A percentile compares a stretch with the other conserved stretches of the same genome.
Evolutionary conservation across 2,113 vertebrate species (phyloP).

Genomic region (Marmota monax): DNA sequence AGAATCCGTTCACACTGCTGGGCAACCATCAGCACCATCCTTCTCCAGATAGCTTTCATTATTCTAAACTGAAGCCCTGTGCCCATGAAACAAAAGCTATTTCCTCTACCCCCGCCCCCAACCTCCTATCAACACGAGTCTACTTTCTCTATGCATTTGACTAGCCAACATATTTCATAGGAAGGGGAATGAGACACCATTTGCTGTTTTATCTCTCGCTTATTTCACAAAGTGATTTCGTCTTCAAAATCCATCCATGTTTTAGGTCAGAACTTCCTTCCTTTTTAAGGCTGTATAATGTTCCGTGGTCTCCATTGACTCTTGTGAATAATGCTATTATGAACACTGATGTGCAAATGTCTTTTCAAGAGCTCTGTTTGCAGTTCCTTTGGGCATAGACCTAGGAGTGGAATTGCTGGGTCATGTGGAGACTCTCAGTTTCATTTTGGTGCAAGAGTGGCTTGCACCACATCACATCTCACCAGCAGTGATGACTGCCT

Average conservation of each 20-base stretch:
- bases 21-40: background rate
- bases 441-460: background rate
- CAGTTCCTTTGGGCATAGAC: background rate
- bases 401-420: background rate
- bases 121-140: background rate
- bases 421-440: background rate
- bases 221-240: background rate
- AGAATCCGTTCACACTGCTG: background rate
- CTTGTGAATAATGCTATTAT: background rate
- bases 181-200: background rate
- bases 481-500: slow-evolving; percentile 2
- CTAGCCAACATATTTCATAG: fast-evolving
- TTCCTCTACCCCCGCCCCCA: background rate
- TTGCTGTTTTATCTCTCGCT: background rate
- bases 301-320: no score
- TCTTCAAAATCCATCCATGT: background rate
- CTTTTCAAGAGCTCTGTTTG: background rate
- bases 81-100: background rate
- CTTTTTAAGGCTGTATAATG: background rate
- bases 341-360: no score
- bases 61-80: background rate
- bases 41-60: background rate
- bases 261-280: background rate
- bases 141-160: background rate
- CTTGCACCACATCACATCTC: background rate